Evolutionary conservation across 2,113 vertebrate species (phyloP).

Genomic region (Macheiramphus alcinus): DNA sequence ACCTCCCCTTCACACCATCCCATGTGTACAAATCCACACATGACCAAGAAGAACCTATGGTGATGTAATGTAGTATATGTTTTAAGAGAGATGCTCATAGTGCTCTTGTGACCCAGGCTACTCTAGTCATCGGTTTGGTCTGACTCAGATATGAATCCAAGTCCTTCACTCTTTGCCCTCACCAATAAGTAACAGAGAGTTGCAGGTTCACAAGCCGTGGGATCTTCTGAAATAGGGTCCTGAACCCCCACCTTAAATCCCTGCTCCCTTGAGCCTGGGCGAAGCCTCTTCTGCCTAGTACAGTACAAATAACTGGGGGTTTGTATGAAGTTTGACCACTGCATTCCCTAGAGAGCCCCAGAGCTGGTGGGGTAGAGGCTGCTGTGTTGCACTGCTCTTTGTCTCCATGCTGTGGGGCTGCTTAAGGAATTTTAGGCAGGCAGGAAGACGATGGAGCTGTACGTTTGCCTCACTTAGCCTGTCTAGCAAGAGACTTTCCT

Average conservation of each 20-base stretch:
- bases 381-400: background rate
- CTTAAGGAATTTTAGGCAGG: background rate
- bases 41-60: background rate
- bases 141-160: background rate
- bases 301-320: background rate
- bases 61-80: background rate
- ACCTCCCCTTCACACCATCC: background rate
- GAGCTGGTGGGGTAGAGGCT: background rate
- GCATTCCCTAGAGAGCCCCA: background rate
- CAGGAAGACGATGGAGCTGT: background rate
- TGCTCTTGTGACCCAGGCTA: background rate
- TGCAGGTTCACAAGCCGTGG: background rate
- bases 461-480: background rate
- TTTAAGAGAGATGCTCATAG: background rate
- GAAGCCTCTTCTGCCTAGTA: background rate
- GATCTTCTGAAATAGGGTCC: background rate
- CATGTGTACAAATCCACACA: background rate
- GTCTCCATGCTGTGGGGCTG: background rate
- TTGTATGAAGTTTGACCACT: background rate
- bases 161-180: background rate
- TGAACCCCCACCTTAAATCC: background rate
- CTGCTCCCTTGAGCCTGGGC: background rate
- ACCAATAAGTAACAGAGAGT: too few species aligned
- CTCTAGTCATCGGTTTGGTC: accelerated
- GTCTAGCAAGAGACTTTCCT: background rate